Evolutionary conservation across 2,797 vertebrate species (phyloP), one percentile per base, ranked within the genome.

Genomic region (Sarcoramphus papa): DNA sequence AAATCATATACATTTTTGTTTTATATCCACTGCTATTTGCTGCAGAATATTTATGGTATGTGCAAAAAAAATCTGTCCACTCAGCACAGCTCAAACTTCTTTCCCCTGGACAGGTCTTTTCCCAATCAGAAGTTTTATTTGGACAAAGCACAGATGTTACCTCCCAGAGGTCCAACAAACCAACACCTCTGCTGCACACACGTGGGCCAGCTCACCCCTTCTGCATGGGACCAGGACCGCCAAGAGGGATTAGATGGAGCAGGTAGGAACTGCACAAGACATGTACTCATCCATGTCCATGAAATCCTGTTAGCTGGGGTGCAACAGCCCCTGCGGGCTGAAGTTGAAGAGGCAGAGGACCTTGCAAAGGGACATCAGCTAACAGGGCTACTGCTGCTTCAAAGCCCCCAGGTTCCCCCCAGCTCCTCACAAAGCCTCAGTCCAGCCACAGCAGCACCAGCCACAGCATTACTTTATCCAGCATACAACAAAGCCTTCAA

Each of bases 41-140:
- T 69, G 63, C 69, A 87, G 82, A 69, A 37, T 91, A 85, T 89
- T 93, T 85, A 94, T 48, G 73, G 88, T 21, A 50, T 57, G 31
- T 18, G 20, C 45, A 25, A 70, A 75, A 73, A 63, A 85, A 80
- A 56, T 6, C 62, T 63, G 35, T 33, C 20, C 4, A 6, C 8
- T 89, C 85, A 83, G 80, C 87, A 86, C 24, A 90, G 69, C 69
- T 69, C 76, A 43, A 30, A 47, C 23, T 63, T 81, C 50, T 78
- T 67, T 40, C 23, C 10, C 56, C 54, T 51, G 33, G 40, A 59
- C 10, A 35, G 37, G 9, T 48, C 28, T 65, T 68, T 73, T 45
- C 9, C 56, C 23, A 37, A 2, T 5, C 57, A 62, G 47, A 60
- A 77, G 14, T 16, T 73, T 23, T 70, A 5, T 24, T 14, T 30